Conservation (phyloP, 2,113 vertebrate species). For the Phasianus colchicus region DNA sequence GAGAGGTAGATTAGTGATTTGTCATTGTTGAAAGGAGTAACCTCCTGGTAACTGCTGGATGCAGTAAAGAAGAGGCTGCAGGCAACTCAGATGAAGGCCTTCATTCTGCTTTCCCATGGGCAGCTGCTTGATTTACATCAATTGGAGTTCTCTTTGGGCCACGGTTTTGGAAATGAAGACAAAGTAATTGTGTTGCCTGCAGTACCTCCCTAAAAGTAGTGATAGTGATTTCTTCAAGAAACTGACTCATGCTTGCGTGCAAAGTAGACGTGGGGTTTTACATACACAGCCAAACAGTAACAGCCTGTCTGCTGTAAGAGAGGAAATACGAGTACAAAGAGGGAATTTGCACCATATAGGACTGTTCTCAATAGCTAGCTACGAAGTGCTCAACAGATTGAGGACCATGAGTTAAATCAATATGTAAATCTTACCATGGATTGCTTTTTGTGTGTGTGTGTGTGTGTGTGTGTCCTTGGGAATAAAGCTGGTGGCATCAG, state of each 20-base stretch:
- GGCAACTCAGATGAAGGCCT: accelerated
- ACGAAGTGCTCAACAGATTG: not conserved
- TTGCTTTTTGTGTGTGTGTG: not conserved
- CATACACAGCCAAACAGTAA: not conserved
- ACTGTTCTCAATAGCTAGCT: not conserved
- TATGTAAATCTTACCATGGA: not conserved
- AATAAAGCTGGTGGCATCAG: not conserved
- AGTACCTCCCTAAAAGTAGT: not conserved
- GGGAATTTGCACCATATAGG: not conserved
- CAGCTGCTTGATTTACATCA: not conserved
- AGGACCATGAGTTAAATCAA: not conserved
- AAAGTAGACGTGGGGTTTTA: not conserved
- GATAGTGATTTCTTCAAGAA: not conserved
- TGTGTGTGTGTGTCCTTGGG: not conserved
- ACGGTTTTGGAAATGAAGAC: not conserved
- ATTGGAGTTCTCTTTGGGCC: too few species aligned
- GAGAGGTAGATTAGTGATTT: not conserved
- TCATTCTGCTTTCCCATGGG: not conserved
- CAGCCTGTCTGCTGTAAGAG: not conserved
- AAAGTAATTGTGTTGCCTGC: not conserved
- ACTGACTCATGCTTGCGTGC: not conserved
- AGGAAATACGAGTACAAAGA: not conserved
- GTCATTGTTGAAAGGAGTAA: not conserved
- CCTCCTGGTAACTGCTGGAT: not conserved
- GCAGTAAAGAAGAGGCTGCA: not conserved